Evolutionary conservation across 2,888 invertebrate species (phyloP), one percentile per base, ranked within the genome.

Genomic region (Brachyopa scutellaris): DNA sequence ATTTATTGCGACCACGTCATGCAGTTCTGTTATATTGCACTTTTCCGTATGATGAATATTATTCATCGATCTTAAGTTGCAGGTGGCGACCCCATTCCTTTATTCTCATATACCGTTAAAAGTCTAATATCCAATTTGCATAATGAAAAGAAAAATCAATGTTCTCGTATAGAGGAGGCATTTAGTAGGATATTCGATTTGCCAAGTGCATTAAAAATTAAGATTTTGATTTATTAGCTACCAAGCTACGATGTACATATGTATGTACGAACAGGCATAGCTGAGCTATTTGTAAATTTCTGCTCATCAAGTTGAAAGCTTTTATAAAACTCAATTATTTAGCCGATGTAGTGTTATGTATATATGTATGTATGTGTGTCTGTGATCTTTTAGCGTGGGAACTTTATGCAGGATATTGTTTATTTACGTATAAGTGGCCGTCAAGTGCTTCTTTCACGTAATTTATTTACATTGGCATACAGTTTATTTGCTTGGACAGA

Each of bases 181-280:
- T n/a, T n/a, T n/a, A n/a, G n/a, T n/a, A 9, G 45, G 57, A 38
- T 26, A 69, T 29, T 49, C 29, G 38, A 36, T 49, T 62, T 53
- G 38, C 49, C 36, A 49, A 38, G 15, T 13, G 13, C 36, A 67
- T 61, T 36, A 21, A 45, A 53, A 67, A 76, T 76, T 59, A 61
- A 61, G 33, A 53, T 61, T 67, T 51, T 45, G 61, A 67, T 76
- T 76, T 59, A 76, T 76, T 59, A 61, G 59, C 67, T 29, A 61
- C 53, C 42, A 36, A 57, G 23, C n/a, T n/a, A n/a, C n/a, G n/a
- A n/a, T n/a, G n/a, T n/a, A n/a, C n/a, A n/a, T n/a, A n/a, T n/a
- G n/a, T n/a, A n/a, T n/a, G n/a, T n/a, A n/a, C n/a, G n/a, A 47
- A 26, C 42, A 42, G 17, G 15, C 19, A 42, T 42, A 19, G 21